Evolutionary conservation across 2,113 vertebrate species (phyloP), one percentile per base, ranked within the genome.

Genomic region (Spea bombifrons): DNA sequence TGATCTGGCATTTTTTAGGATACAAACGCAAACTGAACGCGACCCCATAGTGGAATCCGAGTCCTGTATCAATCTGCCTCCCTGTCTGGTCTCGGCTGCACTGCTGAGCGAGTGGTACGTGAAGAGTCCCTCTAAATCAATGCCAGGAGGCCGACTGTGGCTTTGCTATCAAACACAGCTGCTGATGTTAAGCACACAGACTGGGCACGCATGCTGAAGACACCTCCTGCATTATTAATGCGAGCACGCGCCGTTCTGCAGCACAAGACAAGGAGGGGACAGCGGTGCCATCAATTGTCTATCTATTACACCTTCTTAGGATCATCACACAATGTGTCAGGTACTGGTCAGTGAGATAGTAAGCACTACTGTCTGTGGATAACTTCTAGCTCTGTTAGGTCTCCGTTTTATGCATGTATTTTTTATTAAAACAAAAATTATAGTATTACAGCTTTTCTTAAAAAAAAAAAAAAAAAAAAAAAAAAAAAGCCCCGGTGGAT

Each of bases 121-220:
- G 82, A 85, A 59, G 76, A 83, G 84, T 83, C 49, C 0, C 15
- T 78, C 81, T 81, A 85, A 85, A 87, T 86, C 89, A 87, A 83
- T 81, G 87, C 87, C 85, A 88, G 83, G 80, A 81, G 75, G 84
- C 43, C 68, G 81, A 84, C 85, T 84, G 87, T 72, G 84, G 84
- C 84, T 86, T 83, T 84, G 80, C 83, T 78, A 85, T 86, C 86
- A 84, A 87, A 86, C 82, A 84, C 88, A 90, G 88, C 89, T 88
- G 88, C 84, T 3, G 76, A 84, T 75, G 81, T 84, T 85, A 81
- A 86, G 82, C 82, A 84, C 71, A 77, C 80, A n/a, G 84, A 79
- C 76, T 81, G 66, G 82, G 88, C 83, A 84, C 85, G 83, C 16
- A 86, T 80, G 82, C 83, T 83, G 84, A 78, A 83, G 83, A 84